Evolutionary conservation across 1,140 invertebrate genomes (phyloP), one percentile per base, ranked within the genome.

Genomic region (Zaprionus ornatus): DNA sequence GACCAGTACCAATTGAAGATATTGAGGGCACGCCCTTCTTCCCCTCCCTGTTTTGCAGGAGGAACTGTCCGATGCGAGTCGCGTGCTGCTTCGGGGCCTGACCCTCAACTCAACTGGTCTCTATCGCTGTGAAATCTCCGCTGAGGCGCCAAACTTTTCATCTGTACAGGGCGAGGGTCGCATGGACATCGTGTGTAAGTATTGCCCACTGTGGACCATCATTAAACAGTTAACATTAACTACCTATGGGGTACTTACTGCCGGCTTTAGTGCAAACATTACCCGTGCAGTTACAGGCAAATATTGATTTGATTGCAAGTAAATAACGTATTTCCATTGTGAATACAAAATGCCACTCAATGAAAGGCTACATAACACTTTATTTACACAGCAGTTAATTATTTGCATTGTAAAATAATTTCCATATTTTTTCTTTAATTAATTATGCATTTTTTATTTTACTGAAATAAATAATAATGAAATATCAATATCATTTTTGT

Each of bases 81-180:
- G 94, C 76, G 95, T 97, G 0, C 91, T 94, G 17, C 92, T 97
- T 23, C 93, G 93, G 60, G 93, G 94, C 35, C 94, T 97, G 7
- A 95, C 93, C 37, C 93, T 96, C 55, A 94, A 95, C 86, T 95
- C 95, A 2, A 95, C 94, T 19, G 96, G 96, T 3, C 80, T 94
- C 19, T 97, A 96, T 93, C 94, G 94, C 77, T 97, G 96, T 88
- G 96, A 97, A 93, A 95, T 97, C 68, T 96, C 95, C 63, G 96
- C 95, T 0, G 96, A 97, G 92, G 95, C 94, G 19, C 96, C 96
- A 21, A 95, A 94, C 59, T 97, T 97, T 90, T 93, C 94, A 12
- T 95, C 95, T 2, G 95, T 95, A 7, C 94, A 94, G 54, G 95
- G 94, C 63, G 95, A 96, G 86, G 95, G 95, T 12, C 93, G 94